phyloP scores from a whole-genome alignment of 1,140 invertebrate species.

The Philopotamus ludificatus region DNA sequence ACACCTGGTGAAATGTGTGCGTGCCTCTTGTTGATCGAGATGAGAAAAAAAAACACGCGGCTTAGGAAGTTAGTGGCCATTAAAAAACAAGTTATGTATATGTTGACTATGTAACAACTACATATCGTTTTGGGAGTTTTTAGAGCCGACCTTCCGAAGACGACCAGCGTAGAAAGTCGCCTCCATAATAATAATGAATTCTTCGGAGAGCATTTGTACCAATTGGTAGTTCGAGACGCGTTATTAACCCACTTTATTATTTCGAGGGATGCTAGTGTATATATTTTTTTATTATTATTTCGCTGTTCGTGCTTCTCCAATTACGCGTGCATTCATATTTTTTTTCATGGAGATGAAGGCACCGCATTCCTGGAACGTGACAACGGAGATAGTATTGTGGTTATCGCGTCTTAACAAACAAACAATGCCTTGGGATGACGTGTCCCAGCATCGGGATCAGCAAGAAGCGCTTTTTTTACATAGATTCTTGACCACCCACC shows the following conservation, averaged over 20 bases:
- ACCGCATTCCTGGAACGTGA: neutral
- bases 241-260: no score
- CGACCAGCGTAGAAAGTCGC: constrained; percentile 15
- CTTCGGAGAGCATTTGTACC: no score
- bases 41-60: neutral
- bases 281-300: no score
- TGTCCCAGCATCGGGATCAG: neutral
- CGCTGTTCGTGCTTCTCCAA: no score
- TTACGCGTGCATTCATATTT: no score
- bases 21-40: no score
- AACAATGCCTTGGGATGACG: neutral
- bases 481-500: constrained; percentile 9
- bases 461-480: neutral
- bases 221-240: no score
- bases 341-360: neutral
- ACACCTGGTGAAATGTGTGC: neutral
- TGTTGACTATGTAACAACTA: neutral
- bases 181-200: no score
- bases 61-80: neutral
- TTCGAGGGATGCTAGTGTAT: no score
- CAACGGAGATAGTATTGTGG: neutral
- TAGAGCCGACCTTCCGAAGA: constrained; percentile 5
- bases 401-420: neutral
- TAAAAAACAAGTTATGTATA: constrained; percentile 25
- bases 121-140: constrained; percentile 3